Conservation (phyloP, 1,140 invertebrate genomes). For the Andricus grossulariae region DNA sequence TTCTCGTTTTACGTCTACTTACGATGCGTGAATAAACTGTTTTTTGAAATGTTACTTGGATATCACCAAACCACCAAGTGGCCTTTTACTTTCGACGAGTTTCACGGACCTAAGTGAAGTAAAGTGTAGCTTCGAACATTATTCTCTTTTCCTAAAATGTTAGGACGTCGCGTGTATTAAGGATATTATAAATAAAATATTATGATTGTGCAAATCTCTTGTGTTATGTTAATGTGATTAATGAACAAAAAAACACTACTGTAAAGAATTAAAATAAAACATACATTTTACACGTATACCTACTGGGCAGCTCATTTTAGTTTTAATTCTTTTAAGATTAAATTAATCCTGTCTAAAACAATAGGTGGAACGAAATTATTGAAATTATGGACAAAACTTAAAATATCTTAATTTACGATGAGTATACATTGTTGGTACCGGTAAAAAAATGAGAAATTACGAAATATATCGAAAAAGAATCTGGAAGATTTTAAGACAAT, state of each 20-base stretch:
- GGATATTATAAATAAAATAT: conserved; percentile 70
- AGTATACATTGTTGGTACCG: no score
- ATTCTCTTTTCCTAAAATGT: conserved; percentile 68
- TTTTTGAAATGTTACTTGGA: conserved; percentile 57
- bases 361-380: no score
- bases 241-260: conserved; percentile 62
- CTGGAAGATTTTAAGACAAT: no score
- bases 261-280: conserved; percentile 75
- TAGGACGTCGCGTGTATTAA: conserved; percentile 71
- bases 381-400: no score
- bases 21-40: conserved; percentile 27
- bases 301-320: not conserved
- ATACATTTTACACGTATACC: conserved; percentile 74
- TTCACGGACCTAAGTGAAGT: conserved; percentile 48
- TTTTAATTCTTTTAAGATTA: not conserved
- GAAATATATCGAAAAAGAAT: no score
- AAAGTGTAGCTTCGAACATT: conserved; percentile 69
- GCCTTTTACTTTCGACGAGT: conserved; percentile 57
- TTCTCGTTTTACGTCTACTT: conserved; percentile 29
- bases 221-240: conserved; percentile 75
- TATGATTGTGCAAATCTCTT: conserved; percentile 74
- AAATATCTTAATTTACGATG: no score
- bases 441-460: no score
- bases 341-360: not conserved
- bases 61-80: conserved; percentile 61